Evolutionary conservation across 2,888 invertebrate genomes (phyloP).

Genomic region (Adela reaumurella): DNA sequence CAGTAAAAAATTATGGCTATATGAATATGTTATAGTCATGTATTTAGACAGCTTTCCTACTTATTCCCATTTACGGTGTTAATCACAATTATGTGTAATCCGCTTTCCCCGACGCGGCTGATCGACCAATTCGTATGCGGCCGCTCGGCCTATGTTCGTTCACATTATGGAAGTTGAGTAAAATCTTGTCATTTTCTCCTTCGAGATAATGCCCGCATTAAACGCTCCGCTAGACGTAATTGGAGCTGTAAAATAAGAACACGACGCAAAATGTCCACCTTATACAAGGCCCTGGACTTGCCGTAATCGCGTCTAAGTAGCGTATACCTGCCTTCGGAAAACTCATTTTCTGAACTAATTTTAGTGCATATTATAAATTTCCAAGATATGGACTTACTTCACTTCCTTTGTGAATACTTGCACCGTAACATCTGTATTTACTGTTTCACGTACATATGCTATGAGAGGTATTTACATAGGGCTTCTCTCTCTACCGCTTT

Average conservation of each 20-base stretch:
- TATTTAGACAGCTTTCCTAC: too few relatives aligned
- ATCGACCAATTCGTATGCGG: not conserved
- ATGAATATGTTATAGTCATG: too few relatives aligned
- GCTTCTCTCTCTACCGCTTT: too few relatives aligned
- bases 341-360: too few relatives aligned
- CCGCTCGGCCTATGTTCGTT: not conserved
- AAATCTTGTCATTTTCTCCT: conserved; percentile 42
- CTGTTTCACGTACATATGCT: too few relatives aligned
- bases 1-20: too few relatives aligned
- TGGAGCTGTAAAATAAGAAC: conserved; percentile 21
- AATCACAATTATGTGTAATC: not conserved
- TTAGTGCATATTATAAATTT: too few relatives aligned
- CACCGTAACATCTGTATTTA: too few relatives aligned
- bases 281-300: not conserved
- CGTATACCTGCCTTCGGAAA: not conserved
- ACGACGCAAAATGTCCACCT: not conserved
- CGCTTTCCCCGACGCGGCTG: not conserved
- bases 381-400: too few relatives aligned
- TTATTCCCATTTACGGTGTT: too few relatives aligned
- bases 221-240: conserved; percentile 43
- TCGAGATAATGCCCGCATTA: conserved; percentile 42
- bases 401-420: too few relatives aligned
- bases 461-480: too few relatives aligned
- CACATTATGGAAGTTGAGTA: conserved; percentile 6
- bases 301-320: not conserved